Conservation (phyloP, 2,113 vertebrate genomes). For the Excalfactoria chinensis region DNA sequence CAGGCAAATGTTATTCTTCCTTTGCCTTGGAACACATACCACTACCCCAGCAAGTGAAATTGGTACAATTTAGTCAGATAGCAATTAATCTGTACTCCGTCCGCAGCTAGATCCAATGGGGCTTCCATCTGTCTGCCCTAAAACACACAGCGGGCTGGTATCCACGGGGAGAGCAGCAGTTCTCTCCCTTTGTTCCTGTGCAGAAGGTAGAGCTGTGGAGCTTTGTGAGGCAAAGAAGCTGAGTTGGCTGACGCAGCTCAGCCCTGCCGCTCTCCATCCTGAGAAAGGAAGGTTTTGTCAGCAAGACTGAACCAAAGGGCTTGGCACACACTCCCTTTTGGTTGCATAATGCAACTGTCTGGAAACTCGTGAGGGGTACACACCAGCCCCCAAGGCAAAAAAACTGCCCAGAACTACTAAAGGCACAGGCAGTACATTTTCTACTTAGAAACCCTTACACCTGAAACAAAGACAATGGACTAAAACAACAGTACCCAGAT, state of each 20-base stretch:
- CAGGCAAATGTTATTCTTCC: constrained; percentile 45
- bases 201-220: neutral
- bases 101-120: constrained; percentile 42
- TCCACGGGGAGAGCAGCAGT: neutral
- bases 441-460: neutral
- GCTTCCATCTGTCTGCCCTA: constrained; percentile 57
- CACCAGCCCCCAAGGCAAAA: neutral
- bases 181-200: fast-evolving
- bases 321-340: neutral
- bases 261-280: neutral
- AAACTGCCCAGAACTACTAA: neutral
- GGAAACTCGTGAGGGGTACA: neutral
- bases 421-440: fast-evolving
- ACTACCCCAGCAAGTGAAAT: constrained; percentile 39
- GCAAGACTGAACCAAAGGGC: neutral
- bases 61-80: constrained; percentile 16
- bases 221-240: neutral
- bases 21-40: constrained; percentile 45
- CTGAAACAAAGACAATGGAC: neutral
- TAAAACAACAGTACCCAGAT: neutral
- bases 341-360: neutral
- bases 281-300: neutral
- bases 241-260: neutral
- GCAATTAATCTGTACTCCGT: constrained; percentile 51
- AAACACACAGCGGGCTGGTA: neutral